These are phyloP conservation scores for Tragelaphus strepsiceros DNA, from an alignment of 2,113 vertebrate genomes.

Conservation along the genomic window DNA sequence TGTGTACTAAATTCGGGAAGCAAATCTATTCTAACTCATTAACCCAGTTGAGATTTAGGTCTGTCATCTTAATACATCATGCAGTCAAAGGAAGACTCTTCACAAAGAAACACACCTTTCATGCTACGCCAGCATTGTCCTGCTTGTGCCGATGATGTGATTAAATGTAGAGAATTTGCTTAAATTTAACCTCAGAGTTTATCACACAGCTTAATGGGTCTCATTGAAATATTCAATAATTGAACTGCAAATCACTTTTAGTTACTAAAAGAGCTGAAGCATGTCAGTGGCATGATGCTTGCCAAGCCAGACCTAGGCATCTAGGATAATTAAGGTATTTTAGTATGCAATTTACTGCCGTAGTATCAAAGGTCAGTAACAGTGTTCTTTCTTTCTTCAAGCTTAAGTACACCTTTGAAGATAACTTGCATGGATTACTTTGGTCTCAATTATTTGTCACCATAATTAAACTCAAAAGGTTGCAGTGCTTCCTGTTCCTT, in stretches of 20 bases:
- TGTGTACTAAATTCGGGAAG: conserved; percentile 74
- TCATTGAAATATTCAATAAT: conserved; percentile 71
- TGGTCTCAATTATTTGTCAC: conserved; percentile 72
- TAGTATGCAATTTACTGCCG: conserved; percentile 72
- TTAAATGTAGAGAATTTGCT: conserved; percentile 77
- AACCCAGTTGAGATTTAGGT: conserved; percentile 78
- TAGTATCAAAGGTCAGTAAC: conserved; percentile 73
- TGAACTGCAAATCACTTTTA: conserved; percentile 75
- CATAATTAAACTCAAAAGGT: conserved; percentile 68
- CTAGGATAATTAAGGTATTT: conserved; percentile 74
- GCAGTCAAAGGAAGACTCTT: conserved; percentile 61
- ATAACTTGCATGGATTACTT: conserved; percentile 82
- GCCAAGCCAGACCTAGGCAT: conserved; percentile 76
- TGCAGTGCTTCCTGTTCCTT: conserved; percentile 75
- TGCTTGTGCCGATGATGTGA: conserved; percentile 78
- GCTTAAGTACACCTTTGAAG: conserved; percentile 74
- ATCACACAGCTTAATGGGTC: conserved; percentile 74
- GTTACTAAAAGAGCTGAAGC: conserved; percentile 79
- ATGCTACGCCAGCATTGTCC: conserved; percentile 63
- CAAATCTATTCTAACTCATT: conserved; percentile 71
- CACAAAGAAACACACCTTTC: conserved; percentile 64
- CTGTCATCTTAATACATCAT: conserved; percentile 67
- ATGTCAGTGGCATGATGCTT: conserved; percentile 85
- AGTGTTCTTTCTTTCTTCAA: conserved; percentile 74
- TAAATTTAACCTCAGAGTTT: conserved; percentile 76